These are phyloP conservation scores for Valencia hispanica DNA, from an alignment of 2,797 vertebrate genomes.

Conservation along the genomic window DNA sequence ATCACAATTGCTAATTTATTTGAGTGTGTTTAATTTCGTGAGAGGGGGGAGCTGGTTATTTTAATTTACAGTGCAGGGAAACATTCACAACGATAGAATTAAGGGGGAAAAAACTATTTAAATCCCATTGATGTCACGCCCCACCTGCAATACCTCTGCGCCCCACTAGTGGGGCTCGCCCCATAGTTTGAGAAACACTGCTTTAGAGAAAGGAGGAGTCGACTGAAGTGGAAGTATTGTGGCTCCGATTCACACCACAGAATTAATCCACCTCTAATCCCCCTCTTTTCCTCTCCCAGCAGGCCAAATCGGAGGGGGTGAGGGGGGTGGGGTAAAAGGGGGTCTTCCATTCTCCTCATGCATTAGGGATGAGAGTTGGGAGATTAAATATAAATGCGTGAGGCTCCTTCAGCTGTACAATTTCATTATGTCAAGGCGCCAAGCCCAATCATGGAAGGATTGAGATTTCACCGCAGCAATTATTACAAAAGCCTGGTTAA, in stretches of 20 bases:
- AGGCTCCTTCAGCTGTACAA: slow-evolving; percentile 65
- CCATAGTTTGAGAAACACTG: too few relatives aligned
- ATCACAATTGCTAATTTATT: too few relatives aligned
- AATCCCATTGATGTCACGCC: too few relatives aligned
- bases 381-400: slow-evolving; percentile 81
- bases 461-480: slow-evolving; percentile 4
- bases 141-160: too few relatives aligned
- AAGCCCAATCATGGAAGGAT: slow-evolving; percentile 24
- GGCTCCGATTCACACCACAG: slow-evolving; percentile 63
- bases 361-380: slow-evolving; percentile 76
- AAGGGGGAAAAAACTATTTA: too few relatives aligned
- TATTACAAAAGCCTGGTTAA: slow-evolving; percentile 22
- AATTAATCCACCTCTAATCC: slow-evolving; percentile 68
- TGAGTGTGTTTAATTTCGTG: too few relatives aligned
- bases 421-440: slow-evolving; percentile 66
- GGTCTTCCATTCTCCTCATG: slow-evolving; percentile 70
- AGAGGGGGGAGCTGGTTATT: too few relatives aligned
- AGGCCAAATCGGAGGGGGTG: slow-evolving; percentile 6
- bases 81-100: too few relatives aligned
- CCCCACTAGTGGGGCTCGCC: too few relatives aligned
- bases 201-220: not conserved
- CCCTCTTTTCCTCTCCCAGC: slow-evolving; percentile 49
- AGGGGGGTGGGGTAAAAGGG: slow-evolving; percentile 7
- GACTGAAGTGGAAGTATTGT: slow-evolving; percentile 39
- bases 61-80: too few relatives aligned